Evolutionary conservation across 2,113 vertebrate species (phyloP), one percentile per base, ranked within the genome.

Genomic region (Ptychochromis oligacanthus): DNA sequence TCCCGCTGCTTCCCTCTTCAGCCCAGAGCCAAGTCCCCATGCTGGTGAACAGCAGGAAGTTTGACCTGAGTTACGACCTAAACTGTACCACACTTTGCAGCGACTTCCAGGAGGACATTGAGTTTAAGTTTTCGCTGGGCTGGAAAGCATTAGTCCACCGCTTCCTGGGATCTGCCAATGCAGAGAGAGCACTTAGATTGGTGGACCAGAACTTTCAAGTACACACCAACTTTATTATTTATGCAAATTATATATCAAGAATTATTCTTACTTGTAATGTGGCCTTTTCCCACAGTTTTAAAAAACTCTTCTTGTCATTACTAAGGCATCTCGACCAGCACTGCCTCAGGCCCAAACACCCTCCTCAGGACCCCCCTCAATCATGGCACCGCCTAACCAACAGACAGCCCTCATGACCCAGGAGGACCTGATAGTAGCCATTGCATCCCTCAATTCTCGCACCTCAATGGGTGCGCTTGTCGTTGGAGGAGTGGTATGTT

Each of bases 81-180:
- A 99, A 99, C 94, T 99, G 97, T 78, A 95, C 97, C 28, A 96
- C 95, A 20, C 92, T 99, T 31, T 99, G 98, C 93, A 96, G 93
- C 0, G 97, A 99, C 96, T 99, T 99, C 94, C 97, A 99, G 90
- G 98, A 99, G 90, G 97, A 99, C 91, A 98, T 99, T 6, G 95
- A 96, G 74, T 99, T 99, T 93, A 97, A 92, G 85, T 99, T 99
- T 84, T 98, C 98, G 11, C 85, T 99, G 93, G 98, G 98, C 76
- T 99, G 97, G 97, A 92, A 96, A 3, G 91, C 97, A 0, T 95
- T 99, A 20, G 97, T 98, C n/a, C 97, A 96, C 89, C 97, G 98
- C 61, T 99, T 96, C 85, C 92, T 99, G 65, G 97, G 98, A 11
- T 94, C 97, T 7, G 96, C 94, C 36, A 97, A 98, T 55, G 97